Conservation (phyloP, 2,113 vertebrate species). For the Donacobius atricapilla region DNA sequence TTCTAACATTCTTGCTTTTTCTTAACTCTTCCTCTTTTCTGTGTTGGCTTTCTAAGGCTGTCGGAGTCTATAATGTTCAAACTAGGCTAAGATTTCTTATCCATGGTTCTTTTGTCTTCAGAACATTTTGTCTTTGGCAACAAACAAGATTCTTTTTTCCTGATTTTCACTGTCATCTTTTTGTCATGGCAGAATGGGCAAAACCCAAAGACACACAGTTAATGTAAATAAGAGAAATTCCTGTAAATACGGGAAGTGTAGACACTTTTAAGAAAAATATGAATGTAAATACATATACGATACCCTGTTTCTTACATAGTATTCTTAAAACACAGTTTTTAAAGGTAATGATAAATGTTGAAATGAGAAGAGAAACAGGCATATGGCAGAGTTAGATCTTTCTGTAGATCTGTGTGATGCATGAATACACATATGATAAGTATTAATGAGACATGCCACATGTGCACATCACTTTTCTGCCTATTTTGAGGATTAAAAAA, state of each 20-base stretch:
- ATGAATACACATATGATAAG: slow-evolving; percentile 19
- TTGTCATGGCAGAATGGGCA: neutral
- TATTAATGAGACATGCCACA: slow-evolving; percentile 35
- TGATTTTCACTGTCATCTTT: neutral
- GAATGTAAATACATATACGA: neutral
- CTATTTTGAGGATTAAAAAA: slow-evolving; percentile 23
- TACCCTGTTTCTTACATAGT: neutral
- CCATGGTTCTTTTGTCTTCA: neutral
- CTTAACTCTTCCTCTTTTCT: neutral
- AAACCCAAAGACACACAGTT: neutral
- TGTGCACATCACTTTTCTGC: slow-evolving; percentile 35
- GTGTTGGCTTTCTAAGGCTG: neutral
- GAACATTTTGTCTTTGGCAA: neutral
- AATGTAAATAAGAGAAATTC: neutral
- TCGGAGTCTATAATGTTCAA: neutral
- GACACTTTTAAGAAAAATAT: neutral
- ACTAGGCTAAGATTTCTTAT: neutral
- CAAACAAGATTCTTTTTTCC: neutral
- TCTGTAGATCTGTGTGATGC: neutral
- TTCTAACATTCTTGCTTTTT: neutral
- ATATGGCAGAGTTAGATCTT: neutral
- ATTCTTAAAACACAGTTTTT: neutral
- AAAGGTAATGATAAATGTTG: neutral
- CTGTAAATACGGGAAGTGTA: neutral
- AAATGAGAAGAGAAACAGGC: neutral